phyloP scores from a whole-genome alignment of 2,888 invertebrate genomes.

The Oscheius sp. region DNA sequence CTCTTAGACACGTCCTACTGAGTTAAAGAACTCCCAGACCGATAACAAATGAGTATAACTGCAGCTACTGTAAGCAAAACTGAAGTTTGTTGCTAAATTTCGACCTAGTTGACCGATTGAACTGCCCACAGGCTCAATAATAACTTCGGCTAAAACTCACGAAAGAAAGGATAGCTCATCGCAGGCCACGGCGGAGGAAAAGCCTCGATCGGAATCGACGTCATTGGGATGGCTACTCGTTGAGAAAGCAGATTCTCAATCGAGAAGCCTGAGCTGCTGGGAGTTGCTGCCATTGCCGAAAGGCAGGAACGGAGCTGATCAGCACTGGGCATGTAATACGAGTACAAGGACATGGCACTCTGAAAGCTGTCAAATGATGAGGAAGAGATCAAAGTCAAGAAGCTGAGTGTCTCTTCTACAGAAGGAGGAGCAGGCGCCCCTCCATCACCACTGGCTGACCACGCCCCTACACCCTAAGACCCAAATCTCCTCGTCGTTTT shows the following conservation, averaged over 20 bases:
- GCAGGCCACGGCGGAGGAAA: constrained; percentile 31
- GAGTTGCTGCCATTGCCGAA: constrained; percentile 34
- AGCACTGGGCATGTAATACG: constrained; percentile 33
- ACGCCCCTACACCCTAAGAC: constrained; percentile 30
- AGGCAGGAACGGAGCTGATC: constrained; percentile 33
- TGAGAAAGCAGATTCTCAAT: constrained; percentile 36
- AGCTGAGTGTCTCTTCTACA: constrained; percentile 2
- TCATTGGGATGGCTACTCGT: constrained; percentile 24
- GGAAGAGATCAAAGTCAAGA: constrained; percentile 5
- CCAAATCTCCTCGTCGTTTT: constrained; percentile 31
- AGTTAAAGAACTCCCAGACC: too few species aligned
- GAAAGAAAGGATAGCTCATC: constrained; percentile 34
- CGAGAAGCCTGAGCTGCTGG: constrained; percentile 33
- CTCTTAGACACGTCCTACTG: too few species aligned
- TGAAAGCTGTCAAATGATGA: neutral
- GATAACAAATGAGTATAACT: too few species aligned
- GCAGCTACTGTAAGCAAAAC: too few species aligned
- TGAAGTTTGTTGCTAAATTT: too few species aligned
- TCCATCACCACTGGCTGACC: constrained; percentile 11
- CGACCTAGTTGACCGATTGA: too few species aligned
- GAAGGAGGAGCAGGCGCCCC: constrained; percentile 7
- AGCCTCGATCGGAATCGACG: constrained; percentile 27
- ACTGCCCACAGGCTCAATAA: too few species aligned
- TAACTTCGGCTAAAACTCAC: constrained; percentile 20
- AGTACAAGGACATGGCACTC: constrained; percentile 29